Evolutionary conservation across 2,888 invertebrate genomes (phyloP).

Genomic region (Helleia helle): DNA sequence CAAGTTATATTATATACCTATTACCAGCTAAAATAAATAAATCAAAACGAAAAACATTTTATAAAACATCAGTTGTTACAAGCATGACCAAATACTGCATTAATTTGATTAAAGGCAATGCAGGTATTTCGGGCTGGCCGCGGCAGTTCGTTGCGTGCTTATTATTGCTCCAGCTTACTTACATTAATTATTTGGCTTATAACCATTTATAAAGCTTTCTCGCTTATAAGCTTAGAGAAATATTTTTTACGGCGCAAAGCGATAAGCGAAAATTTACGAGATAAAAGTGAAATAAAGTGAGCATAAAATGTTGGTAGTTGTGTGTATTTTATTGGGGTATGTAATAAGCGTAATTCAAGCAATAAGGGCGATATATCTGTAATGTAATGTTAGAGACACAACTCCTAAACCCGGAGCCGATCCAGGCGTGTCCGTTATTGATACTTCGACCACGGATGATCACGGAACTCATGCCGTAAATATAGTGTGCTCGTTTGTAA

Average conservation of each 20-base stretch:
- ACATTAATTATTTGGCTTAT: neutral
- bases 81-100: conserved; percentile 7
- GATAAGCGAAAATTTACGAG: neutral
- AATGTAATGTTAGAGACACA: too few species aligned
- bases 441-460: too few species aligned
- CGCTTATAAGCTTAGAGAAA: neutral
- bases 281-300: neutral
- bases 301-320: too few species aligned
- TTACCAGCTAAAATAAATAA: neutral
- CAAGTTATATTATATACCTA: too few species aligned
- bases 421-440: too few species aligned
- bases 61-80: neutral
- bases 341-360: too few species aligned
- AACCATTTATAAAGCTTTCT: too few species aligned
- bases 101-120: conserved; percentile 5
- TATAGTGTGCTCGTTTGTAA: too few species aligned
- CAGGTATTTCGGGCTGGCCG: neutral
- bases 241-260: neutral
- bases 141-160: neutral
- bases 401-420: too few species aligned
- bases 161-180: neutral
- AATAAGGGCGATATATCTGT: too few species aligned
- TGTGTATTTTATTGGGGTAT: too few species aligned
- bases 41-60: neutral
- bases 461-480: too few species aligned